A percentile compares a stretch with the other conserved stretches of the same genome.
phyloP scores from a whole-genome alignment of 2,888 invertebrate genomes.

The Tachina grossa region DNA sequence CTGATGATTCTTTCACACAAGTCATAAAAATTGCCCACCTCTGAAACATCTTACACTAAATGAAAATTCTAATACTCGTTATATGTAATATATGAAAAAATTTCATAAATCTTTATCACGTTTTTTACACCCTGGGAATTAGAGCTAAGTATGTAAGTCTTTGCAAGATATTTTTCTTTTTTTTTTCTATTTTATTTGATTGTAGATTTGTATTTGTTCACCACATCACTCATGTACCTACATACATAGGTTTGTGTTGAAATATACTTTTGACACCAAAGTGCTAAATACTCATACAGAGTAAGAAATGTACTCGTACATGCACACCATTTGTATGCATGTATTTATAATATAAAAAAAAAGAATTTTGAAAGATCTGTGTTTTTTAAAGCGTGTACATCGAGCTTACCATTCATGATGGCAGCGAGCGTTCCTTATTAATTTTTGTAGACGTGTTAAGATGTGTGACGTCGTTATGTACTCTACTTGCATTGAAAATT shows the following conservation, averaged over 20 bases:
- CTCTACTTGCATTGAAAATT: constrained; percentile 66
- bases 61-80: neutral
- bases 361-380: constrained; percentile 31
- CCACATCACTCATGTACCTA: neutral
- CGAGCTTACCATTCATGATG: neutral
- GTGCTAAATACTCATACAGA: constrained; percentile 55
- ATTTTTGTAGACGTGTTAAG: constrained; percentile 30
- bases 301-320: neutral
- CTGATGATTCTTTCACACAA: no score
- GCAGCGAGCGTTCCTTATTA: constrained; percentile 1
- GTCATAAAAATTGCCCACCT: neutral
- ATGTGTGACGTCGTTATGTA: constrained; percentile 64
- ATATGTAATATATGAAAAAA: neutral
- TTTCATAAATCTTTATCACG: neutral
- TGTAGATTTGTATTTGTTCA: constrained; percentile 41
- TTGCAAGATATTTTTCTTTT: constrained; percentile 46
- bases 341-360: constrained; percentile 5
- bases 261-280: constrained; percentile 67
- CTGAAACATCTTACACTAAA: neutral
- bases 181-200: constrained; percentile 51
- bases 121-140: constrained; percentile 61
- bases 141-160: constrained; percentile 52
- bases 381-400: constrained; percentile 11
- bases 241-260: constrained; percentile 61
- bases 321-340: neutral